Conservation (phyloP, 1,140 invertebrate genomes). For the Agraylea sexmaculata region DNA sequence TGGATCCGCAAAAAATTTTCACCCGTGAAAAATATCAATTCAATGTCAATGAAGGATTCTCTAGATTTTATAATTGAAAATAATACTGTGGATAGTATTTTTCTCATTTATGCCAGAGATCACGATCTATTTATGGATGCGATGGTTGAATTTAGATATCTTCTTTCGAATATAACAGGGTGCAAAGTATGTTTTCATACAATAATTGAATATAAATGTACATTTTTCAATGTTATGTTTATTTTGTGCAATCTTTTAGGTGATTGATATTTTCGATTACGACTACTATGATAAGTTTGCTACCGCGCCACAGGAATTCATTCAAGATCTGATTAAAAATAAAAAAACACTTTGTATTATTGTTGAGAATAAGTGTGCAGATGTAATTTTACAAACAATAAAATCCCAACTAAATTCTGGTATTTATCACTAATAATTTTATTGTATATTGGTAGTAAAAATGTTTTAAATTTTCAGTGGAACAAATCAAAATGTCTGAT, state of each 20-base stretch:
- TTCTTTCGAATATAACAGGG: conserved; percentile 12
- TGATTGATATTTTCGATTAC: conserved; percentile 22
- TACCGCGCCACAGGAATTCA: conserved; percentile 11
- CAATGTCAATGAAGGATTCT: background rate
- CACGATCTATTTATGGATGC: conserved; percentile 22
- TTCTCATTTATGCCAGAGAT: conserved; percentile 23
- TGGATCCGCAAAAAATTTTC: conserved; percentile 2
- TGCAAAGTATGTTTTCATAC: conserved; percentile 14
- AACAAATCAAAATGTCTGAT: no score
- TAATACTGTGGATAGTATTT: conserved; percentile 14
- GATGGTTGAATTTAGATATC: conserved; percentile 19
- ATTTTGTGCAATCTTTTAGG: conserved; percentile 16
- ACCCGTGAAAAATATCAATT: conserved; percentile 2
- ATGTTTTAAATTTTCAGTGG: no score
- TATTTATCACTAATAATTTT: background rate
- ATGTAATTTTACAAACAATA: conserved; percentile 13
- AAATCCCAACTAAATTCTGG: conserved; percentile 10
- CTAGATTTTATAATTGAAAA: conserved; percentile 6
- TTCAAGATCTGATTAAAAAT: conserved; percentile 13
- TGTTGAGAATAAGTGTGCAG: conserved; percentile 12
- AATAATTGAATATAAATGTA: background rate
- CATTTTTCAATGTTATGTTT: background rate
- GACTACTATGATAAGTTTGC: conserved; percentile 13
- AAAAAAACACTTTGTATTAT: conserved; percentile 14
- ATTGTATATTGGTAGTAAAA: background rate